Conservation (phyloP, 2,113 vertebrate species). For the Agelaius phoeniceus region DNA sequence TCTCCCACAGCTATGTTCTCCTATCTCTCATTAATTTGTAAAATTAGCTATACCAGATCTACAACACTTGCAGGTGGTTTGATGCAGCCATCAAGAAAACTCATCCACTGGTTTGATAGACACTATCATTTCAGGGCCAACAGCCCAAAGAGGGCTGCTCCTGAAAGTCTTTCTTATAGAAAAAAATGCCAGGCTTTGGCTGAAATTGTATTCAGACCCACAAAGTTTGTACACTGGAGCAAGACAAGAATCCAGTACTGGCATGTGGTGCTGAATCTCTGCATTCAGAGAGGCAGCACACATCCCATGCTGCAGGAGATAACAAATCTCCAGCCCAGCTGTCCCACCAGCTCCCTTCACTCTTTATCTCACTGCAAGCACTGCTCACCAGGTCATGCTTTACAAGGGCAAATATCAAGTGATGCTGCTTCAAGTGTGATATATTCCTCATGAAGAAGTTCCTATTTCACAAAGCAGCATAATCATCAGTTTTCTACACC, state of each 20-base stretch:
- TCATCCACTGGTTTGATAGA: neutral
- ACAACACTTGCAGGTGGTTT: neutral
- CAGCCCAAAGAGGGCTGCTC: neutral
- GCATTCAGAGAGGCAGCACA: neutral
- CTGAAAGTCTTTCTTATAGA: neutral
- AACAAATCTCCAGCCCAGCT: neutral
- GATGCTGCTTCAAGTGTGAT: neutral
- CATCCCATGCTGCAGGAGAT: neutral
- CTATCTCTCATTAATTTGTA: neutral
- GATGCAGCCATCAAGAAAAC: neutral
- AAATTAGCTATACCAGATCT: neutral
- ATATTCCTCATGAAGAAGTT: neutral
- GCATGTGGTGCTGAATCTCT: neutral
- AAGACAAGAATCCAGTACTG: neutral
- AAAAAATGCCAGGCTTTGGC: neutral
- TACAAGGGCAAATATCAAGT: conserved; percentile 30
- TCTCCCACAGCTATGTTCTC: neutral
- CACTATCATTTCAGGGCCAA: neutral
- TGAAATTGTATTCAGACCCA: neutral
- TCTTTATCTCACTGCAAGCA: neutral
- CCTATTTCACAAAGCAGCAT: conserved; percentile 15
- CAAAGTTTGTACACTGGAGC: neutral
- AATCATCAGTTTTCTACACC: conserved; percentile 30
- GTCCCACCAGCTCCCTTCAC: neutral
- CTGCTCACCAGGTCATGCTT: neutral